A percentile compares a stretch with the other conserved stretches of the same genome.
These are phyloP conservation scores for Anas bahamensis DNA, from an alignment of 2,797 vertebrate genomes.

Conservation along the genomic window DNA sequence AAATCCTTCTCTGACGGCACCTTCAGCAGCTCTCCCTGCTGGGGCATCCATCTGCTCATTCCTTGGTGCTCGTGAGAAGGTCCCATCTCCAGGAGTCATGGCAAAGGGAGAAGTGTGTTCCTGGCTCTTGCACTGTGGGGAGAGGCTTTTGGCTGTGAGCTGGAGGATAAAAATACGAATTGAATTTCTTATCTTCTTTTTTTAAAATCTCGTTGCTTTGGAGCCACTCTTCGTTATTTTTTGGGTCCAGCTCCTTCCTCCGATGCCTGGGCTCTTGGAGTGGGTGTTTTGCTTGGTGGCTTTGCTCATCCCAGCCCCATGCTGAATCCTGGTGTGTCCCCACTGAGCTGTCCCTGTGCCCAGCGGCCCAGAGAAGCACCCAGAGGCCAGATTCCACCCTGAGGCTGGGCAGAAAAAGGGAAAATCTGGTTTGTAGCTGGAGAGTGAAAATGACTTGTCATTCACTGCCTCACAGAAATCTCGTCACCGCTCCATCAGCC, in stretches of 20 bases:
- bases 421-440: neutral
- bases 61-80: neutral
- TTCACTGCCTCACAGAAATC: neutral
- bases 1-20: fast-evolving
- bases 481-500: neutral
- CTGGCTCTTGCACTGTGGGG: neutral
- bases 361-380: fast-evolving
- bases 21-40: neutral
- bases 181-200: neutral
- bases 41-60: neutral
- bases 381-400: neutral
- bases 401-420: neutral
- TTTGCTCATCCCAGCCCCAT: fast-evolving
- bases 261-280: neutral
- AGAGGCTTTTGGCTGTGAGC: neutral
- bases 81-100: neutral
- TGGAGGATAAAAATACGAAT: neutral
- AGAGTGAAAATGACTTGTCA: neutral
- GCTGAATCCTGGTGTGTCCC: fast-evolving
- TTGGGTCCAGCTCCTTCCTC: neutral
- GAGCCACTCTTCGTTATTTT: fast-evolving
- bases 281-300: neutral
- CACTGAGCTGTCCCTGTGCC: too few species aligned
- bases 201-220: neutral
- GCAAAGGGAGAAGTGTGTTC: fast-evolving